phyloP scores from a whole-genome alignment of 2,888 invertebrate species.

The Eilema sororculum region DNA sequence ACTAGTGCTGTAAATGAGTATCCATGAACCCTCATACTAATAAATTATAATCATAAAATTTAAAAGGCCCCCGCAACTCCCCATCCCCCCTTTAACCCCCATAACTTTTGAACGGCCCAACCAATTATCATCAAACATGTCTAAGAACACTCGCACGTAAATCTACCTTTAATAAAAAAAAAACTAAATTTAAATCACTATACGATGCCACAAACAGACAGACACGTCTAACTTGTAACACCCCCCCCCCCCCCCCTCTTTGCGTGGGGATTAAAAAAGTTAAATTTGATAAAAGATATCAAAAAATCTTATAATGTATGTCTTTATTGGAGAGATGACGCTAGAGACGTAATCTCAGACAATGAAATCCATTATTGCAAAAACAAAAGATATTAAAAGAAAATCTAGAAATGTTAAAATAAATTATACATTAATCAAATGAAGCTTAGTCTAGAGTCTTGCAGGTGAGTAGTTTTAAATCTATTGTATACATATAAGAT shows the following conservation, averaged over 20 bases:
- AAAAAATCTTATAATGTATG: not conserved
- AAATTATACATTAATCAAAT: not conserved
- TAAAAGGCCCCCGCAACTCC: no score
- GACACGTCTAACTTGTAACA: no score
- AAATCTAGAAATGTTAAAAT: not conserved
- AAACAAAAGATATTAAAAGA: not conserved
- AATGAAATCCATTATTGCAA: not conserved
- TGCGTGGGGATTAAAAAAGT: no score
- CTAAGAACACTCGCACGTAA: no score
- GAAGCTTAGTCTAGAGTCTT: not conserved
- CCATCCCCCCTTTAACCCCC: no score
- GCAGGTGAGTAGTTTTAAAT: not conserved
- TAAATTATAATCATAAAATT: no score
- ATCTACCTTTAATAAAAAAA: no score
- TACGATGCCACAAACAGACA: no score
- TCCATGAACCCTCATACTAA: not conserved
- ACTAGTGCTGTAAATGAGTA: not conserved
- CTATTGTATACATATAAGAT: not conserved
- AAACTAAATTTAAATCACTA: no score
- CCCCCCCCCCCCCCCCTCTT: no score
- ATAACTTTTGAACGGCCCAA: no score
- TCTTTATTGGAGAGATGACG: not conserved
- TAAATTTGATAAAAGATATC: not conserved
- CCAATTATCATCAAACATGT: no score
- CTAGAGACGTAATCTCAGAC: not conserved